A percentile compares a stretch with the other conserved stretches of the same genome.
These are phyloP conservation scores for Colius striatus DNA, from an alignment of 2,113 vertebrate genomes.

Conservation along the genomic window DNA sequence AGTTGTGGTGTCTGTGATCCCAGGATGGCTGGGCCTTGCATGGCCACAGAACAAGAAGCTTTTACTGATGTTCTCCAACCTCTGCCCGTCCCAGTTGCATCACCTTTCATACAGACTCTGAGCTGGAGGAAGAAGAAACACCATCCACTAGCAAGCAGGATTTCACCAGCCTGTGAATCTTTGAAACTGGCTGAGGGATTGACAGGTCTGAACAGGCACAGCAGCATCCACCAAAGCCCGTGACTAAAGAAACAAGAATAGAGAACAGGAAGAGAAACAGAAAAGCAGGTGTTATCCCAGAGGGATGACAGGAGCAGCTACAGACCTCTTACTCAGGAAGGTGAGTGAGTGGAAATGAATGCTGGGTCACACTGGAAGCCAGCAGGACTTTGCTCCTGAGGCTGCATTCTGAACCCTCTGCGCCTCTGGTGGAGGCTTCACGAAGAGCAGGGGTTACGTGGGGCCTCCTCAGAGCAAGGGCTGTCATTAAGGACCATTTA, in stretches of 20 bases:
- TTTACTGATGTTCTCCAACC: background rate
- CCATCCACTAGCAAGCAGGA: background rate
- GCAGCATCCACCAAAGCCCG: background rate
- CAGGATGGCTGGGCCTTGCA: background rate
- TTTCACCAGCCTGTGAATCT: background rate
- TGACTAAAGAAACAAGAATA: background rate
- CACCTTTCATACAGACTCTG: background rate
- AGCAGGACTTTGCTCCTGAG: background rate
- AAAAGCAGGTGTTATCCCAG: background rate
- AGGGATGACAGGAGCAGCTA: constrained; percentile 50
- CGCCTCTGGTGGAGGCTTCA: constrained; percentile 11
- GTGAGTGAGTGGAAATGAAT: constrained; percentile 61
- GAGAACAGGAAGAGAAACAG: constrained; percentile 2
- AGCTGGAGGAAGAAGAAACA: background rate
- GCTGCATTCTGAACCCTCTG: background rate
- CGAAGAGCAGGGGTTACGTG: background rate
- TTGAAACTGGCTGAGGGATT: background rate
- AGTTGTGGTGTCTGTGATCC: background rate
- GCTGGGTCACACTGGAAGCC: background rate
- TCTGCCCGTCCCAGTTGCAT: background rate
- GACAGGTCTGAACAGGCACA: background rate
- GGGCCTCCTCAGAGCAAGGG: background rate
- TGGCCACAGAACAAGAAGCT: background rate
- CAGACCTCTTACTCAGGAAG: background rate
- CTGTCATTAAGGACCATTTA: background rate